These are phyloP conservation scores for Oceanodroma tethys DNA, from an alignment of 2,113 vertebrate species.

Conservation along the genomic window DNA sequence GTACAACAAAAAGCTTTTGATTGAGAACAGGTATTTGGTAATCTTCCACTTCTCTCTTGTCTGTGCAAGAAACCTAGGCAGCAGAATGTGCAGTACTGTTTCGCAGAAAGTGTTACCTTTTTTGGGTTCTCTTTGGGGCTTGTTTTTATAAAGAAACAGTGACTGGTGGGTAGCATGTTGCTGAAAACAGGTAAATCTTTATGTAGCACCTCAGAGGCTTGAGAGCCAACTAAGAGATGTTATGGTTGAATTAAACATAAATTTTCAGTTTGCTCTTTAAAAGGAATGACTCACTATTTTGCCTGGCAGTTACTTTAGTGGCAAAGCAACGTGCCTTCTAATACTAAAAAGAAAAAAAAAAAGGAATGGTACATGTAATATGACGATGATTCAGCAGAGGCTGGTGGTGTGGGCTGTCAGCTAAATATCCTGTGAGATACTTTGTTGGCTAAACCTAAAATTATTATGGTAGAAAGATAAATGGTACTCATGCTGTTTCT, in stretches of 20 bases:
- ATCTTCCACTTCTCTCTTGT: background rate
- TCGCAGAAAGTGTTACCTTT: background rate
- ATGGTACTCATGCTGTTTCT: background rate
- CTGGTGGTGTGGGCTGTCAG: background rate
- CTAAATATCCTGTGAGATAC: background rate
- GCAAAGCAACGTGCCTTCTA: background rate
- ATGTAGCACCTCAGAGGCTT: background rate
- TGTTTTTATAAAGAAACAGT: background rate
- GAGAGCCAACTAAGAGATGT: background rate
- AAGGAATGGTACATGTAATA: background rate
- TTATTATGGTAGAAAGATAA: background rate
- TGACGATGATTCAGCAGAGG: background rate
- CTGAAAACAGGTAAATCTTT: background rate
- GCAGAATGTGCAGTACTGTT: background rate
- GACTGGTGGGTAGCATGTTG: background rate
- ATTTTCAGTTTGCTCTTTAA: background rate
- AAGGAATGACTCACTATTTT: constrained; percentile 4
- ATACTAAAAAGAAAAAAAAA: background rate
- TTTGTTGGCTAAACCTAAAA: background rate
- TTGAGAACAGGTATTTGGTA: background rate
- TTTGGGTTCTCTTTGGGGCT: background rate
- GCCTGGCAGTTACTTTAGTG: background rate
- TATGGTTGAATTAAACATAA: background rate
- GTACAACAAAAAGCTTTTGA: background rate
- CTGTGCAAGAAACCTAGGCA: background rate